A percentile compares a stretch with the other conserved stretches of the same genome.
Evolutionary conservation across 2,113 vertebrate genomes (phyloP).

Genomic region (Tapirus terrestris): DNA sequence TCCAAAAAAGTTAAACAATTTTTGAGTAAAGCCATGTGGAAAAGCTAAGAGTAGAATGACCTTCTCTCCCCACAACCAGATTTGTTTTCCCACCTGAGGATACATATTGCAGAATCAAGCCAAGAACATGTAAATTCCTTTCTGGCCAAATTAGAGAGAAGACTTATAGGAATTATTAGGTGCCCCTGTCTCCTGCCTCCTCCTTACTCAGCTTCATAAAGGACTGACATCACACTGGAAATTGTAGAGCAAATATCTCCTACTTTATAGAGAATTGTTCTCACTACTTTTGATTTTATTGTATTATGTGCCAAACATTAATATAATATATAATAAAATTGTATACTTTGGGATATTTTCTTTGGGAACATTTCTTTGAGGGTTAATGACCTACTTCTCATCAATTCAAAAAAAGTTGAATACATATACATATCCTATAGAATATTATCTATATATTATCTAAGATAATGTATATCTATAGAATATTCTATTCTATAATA

Average conservation of each 20-base stretch:
- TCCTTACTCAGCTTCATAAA: background rate
- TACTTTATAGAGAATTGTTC: conserved; percentile 15
- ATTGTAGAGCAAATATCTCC: conserved; percentile 19
- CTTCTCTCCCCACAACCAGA: background rate
- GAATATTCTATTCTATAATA: too few relatives aligned
- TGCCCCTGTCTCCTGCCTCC: background rate
- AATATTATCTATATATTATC: too few relatives aligned
- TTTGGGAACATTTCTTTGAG: conserved; percentile 31
- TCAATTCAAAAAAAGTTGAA: background rate
- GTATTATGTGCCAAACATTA: background rate
- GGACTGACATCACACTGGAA: background rate
- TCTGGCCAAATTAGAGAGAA: conserved; percentile 12
- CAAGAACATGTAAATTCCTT: conserved; percentile 17
- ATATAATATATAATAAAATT: background rate
- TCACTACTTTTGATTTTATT: background rate
- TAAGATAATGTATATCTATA: too few relatives aligned
- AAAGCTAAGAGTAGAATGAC: conserved; percentile 2
- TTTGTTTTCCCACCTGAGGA: background rate
- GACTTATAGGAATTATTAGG: background rate
- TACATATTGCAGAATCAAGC: background rate
- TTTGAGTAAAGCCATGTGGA: background rate
- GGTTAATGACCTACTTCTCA: background rate
- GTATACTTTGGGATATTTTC: background rate
- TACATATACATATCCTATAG: too few relatives aligned
- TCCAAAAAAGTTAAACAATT: background rate